Conservation (phyloP, 2,113 vertebrate genomes). For the Emydura subglobosa region DNA sequence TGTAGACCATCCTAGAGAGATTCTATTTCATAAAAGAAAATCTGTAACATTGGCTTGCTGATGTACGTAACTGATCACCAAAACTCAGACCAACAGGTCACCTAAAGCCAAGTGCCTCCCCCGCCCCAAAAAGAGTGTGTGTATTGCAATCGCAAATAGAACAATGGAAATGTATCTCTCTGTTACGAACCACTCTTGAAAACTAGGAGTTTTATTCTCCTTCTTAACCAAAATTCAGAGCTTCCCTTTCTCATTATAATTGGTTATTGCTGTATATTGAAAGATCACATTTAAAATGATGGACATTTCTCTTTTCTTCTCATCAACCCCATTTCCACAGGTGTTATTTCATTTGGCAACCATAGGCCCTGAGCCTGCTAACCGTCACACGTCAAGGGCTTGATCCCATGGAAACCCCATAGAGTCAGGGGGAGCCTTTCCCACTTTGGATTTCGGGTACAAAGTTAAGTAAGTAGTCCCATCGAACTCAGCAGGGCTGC, state of each 20-base stretch:
- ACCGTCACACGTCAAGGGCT: neutral
- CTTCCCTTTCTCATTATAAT: rapidly evolving
- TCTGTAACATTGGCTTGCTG: conserved; percentile 37
- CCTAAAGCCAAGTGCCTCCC: conserved; percentile 2
- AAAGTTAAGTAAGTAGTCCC: neutral
- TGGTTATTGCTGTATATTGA: neutral
- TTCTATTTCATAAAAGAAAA: conserved; percentile 25
- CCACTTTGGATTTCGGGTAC: neutral
- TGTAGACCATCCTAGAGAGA: neutral
- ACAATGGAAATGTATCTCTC: neutral
- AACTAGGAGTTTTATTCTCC: neutral
- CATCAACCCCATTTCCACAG: neutral
- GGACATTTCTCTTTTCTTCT: neutral
- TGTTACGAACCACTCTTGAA: neutral
- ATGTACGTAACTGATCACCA: neutral
- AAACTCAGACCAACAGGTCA: conserved; percentile 5
- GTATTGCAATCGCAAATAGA: neutral
- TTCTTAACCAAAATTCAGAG: neutral
- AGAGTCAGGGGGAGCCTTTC: neutral
- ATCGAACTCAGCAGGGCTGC: neutral
- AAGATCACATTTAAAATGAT: neutral
- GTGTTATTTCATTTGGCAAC: neutral
- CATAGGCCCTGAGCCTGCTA: neutral
- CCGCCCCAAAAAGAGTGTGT: neutral
- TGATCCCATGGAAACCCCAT: neutral